Evolutionary conservation across 2,888 invertebrate genomes (phyloP).

Genomic region (Physocephala rufipes): DNA sequence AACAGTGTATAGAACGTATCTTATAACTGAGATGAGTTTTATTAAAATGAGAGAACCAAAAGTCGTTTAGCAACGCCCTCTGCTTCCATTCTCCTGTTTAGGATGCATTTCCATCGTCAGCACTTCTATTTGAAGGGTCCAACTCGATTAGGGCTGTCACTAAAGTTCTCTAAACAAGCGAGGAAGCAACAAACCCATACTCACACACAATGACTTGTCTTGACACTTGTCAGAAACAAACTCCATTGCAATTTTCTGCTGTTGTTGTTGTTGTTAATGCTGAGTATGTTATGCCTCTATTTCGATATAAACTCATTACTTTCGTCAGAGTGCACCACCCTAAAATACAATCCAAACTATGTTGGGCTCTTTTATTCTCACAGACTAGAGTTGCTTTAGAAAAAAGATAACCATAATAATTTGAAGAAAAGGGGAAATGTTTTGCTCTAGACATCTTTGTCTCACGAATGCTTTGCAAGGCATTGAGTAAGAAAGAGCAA

Average conservation of each 20-base stretch:
- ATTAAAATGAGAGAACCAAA: constrained; percentile 40
- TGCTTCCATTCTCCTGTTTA: constrained; percentile 54
- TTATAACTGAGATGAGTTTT: constrained; percentile 24
- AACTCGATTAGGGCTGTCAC: constrained; percentile 24
- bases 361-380: not conserved
- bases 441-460: not conserved
- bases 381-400: not conserved
- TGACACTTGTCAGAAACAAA: constrained; percentile 58
- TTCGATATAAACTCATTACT: not conserved
- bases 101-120: constrained; percentile 1
- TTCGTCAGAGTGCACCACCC: constrained; percentile 13
- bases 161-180: constrained; percentile 32
- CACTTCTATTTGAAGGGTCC: not conserved
- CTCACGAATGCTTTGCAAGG: not conserved
- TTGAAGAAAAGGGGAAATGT: constrained; percentile 3
- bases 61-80: constrained; percentile 66
- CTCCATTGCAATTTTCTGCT: constrained; percentile 60
- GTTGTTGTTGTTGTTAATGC: constrained; percentile 17
- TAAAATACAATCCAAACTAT: not conserved
- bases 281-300: not conserved
- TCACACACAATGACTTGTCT: constrained; percentile 38
- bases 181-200: constrained; percentile 31
- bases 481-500: not conserved
- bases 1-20: constrained; percentile 28
- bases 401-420: not conserved